Conservation (phyloP, 1,140 invertebrate genomes). For the Neomicropteryx cornuta region DNA sequence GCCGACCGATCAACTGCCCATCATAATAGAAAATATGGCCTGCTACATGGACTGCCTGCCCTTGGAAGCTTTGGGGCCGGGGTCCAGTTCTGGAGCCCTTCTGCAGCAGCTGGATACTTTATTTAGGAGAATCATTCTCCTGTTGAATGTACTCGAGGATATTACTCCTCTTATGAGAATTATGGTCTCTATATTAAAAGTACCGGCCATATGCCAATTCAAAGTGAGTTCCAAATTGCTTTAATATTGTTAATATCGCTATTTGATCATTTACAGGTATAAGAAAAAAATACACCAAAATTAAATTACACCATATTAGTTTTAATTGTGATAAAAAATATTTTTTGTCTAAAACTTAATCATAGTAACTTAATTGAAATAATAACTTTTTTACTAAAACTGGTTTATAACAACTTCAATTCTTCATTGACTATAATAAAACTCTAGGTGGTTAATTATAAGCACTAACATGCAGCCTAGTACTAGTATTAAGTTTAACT, state of each 20-base stretch:
- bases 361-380: conserved; percentile 1
- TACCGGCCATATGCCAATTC: conserved; percentile 68
- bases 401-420: no score
- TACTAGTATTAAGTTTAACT: no score
- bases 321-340: no score
- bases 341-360: neutral
- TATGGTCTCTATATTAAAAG: conserved; percentile 73
- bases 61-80: conserved; percentile 64
- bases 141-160: conserved; percentile 62
- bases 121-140: conserved; percentile 66
- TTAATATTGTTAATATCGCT: neutral
- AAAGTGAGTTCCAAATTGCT: conserved; percentile 48
- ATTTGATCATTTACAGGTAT: conserved; percentile 2
- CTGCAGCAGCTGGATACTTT: conserved; percentile 73
- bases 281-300: no score
- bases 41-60: conserved; percentile 88
- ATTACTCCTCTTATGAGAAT: conserved; percentile 70
- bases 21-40: conserved; percentile 80
- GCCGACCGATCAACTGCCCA: conserved; percentile 58
- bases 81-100: conserved; percentile 69
- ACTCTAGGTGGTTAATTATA: no score
- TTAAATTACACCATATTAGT: no score
- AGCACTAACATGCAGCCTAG: no score
- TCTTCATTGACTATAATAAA: no score
- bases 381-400: no score